These are phyloP conservation scores for Callorhinus ursinus DNA, from an alignment of 2,113 vertebrate species.

Conservation along the genomic window DNA sequence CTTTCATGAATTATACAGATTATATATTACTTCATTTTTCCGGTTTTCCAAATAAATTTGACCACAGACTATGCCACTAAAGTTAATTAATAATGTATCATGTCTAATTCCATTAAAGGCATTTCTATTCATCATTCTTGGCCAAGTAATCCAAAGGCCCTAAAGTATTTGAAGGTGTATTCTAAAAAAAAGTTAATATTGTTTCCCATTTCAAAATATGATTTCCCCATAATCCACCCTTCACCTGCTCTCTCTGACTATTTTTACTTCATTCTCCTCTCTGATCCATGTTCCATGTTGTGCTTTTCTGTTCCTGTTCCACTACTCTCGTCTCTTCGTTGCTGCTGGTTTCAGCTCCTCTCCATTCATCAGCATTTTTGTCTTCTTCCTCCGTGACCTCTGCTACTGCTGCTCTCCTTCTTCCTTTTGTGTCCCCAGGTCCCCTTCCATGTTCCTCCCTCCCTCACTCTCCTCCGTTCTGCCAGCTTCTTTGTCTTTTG, in stretches of 20 bases:
- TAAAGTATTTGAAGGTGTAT: not conserved
- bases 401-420: not conserved
- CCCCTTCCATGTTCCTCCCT: not conserved
- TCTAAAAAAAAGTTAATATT: not conserved
- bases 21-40: slow-evolving; percentile 24
- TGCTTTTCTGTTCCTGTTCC: not conserved
- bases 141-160: not conserved
- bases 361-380: not conserved
- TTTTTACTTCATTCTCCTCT: not conserved
- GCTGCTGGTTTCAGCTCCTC: not conserved
- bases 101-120: slow-evolving; percentile 8
- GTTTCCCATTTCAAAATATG: not conserved
- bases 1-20: not conserved
- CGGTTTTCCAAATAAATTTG: slow-evolving; percentile 35
- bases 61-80: not conserved
- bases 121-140: not conserved
- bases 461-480: not conserved
- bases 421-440: slow-evolving; percentile 12
- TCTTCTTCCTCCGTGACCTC: slow-evolving; percentile 37
- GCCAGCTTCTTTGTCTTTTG: slow-evolving; percentile 54
- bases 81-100: slow-evolving; percentile 21
- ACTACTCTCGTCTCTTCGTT: slow-evolving; percentile 28
- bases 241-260: not conserved
- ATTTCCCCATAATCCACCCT: not conserved
- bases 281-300: not conserved